These are phyloP conservation scores for Phortica variegata DNA, from an alignment of 1,140 invertebrate species.

Conservation along the genomic window DNA sequence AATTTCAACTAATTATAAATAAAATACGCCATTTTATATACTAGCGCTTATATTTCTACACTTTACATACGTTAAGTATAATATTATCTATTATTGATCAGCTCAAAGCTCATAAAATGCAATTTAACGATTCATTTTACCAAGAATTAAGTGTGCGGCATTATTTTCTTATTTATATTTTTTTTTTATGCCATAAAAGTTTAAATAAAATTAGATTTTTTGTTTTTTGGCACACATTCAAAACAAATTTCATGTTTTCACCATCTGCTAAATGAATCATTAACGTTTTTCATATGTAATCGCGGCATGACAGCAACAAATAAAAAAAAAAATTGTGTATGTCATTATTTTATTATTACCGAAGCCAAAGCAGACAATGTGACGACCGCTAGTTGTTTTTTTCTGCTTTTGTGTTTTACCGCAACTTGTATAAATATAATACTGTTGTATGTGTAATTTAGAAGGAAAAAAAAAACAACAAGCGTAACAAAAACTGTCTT, in stretches of 20 bases:
- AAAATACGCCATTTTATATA: conserved; percentile 9
- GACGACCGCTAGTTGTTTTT: conserved; percentile 29
- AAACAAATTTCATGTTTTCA: conserved; percentile 34
- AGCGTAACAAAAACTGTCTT: no score
- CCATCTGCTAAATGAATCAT: conserved; percentile 36
- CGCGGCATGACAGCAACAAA: conserved; percentile 17
- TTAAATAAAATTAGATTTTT: background rate
- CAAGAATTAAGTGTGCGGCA: conserved; percentile 38
- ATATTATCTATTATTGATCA: conserved; percentile 35
- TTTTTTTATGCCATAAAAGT: conserved; percentile 23
- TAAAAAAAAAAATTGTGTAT: conserved; percentile 12
- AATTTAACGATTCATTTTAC: conserved; percentile 49
- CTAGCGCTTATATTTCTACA: conserved; percentile 24
- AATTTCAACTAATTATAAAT: conserved; percentile 10
- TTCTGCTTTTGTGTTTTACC: conserved; percentile 13
- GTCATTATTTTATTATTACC: conserved; percentile 13
- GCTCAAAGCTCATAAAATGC: conserved; percentile 25
- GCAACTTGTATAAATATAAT: conserved; percentile 23
- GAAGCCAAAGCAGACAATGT: conserved; percentile 29
- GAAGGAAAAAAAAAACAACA: no score
- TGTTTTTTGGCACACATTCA: conserved; percentile 34
- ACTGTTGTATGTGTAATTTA: no score
- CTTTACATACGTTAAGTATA: conserved; percentile 40
- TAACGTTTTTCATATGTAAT: no score
- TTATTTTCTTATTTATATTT: no score